phyloP scores from a whole-genome alignment of 2,797 vertebrate genomes.

The Podargus strigoides region DNA sequence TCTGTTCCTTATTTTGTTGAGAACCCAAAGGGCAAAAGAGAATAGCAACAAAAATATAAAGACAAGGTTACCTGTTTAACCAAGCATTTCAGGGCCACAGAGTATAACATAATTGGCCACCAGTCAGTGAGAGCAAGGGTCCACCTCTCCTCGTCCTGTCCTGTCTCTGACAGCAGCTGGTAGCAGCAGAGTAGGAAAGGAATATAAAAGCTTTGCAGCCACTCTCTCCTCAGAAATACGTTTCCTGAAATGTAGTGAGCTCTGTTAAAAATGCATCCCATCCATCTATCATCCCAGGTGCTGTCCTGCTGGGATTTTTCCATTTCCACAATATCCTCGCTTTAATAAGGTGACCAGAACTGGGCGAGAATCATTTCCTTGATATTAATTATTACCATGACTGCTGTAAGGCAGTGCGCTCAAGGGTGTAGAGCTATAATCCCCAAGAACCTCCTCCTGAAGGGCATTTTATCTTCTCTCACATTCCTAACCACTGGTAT shows the following conservation, averaged over 20 bases:
- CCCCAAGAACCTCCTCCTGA: slow-evolving; percentile 51
- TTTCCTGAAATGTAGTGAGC: slow-evolving; percentile 60
- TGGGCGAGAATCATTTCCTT: slow-evolving; percentile 69
- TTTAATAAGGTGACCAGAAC: slow-evolving; percentile 71
- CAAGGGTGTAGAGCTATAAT: slow-evolving; percentile 57
- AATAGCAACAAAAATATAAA: not conserved
- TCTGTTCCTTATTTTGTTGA: not conserved
- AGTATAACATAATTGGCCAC: not conserved
- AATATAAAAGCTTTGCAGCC: slow-evolving; percentile 19
- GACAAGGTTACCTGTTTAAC: not conserved
- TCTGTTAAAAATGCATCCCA: slow-evolving; percentile 68
- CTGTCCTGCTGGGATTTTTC: slow-evolving; percentile 69
- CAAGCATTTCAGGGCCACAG: not conserved
- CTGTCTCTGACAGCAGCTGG: not conserved
- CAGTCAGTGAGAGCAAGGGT: not conserved
- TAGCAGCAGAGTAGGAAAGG: not conserved
- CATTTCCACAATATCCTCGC: slow-evolving; percentile 71
- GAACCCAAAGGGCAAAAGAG: not conserved
- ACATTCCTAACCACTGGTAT: not conserved
- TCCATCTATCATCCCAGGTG: slow-evolving; percentile 67
- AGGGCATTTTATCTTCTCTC: slow-evolving; percentile 51
- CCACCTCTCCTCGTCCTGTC: not conserved
- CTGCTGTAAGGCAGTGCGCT: slow-evolving; percentile 54
- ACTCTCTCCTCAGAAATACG: slow-evolving; percentile 26
- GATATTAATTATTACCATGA: slow-evolving; percentile 71